phyloP scores from a whole-genome alignment of 2,113 vertebrate species.

The Myotis lucifugus region DNA sequence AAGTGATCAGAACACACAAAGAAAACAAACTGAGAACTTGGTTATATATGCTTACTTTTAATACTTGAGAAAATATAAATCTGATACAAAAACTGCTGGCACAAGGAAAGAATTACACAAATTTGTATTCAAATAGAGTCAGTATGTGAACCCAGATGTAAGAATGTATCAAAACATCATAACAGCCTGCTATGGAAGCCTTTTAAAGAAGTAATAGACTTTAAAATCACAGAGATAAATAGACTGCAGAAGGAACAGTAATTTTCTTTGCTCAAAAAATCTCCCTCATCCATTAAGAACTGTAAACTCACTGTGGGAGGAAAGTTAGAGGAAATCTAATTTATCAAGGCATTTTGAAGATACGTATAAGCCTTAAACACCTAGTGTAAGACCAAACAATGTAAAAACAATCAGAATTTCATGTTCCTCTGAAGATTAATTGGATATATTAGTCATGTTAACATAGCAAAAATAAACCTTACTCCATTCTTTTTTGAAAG shows the following conservation, averaged over 20 bases:
- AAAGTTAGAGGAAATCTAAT: slow-evolving; percentile 13
- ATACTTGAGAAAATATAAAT: slow-evolving; percentile 67
- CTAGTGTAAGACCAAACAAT: background rate
- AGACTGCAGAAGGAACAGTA: background rate
- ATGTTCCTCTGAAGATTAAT: background rate
- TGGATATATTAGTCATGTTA: background rate
- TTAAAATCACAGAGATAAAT: background rate
- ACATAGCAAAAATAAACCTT: background rate
- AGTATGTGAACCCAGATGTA: background rate
- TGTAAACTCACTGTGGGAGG: background rate
- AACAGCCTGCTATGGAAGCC: background rate
- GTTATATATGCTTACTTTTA: slow-evolving; percentile 54
- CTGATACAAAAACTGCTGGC: slow-evolving; percentile 38
- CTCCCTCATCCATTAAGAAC: background rate
- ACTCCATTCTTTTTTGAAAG: slow-evolving; percentile 15
- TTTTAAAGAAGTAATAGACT: slow-evolving; percentile 43
- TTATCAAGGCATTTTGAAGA: slow-evolving; percentile 16
- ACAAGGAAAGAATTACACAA: slow-evolving; percentile 47
- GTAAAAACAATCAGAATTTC: slow-evolving; percentile 2
- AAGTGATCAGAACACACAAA: slow-evolving; percentile 12
- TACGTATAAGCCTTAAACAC: background rate
- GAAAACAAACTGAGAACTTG: background rate
- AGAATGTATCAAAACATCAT: background rate
- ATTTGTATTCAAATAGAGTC: background rate
- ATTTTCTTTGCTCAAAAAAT: background rate